A percentile compares a stretch with the other conserved stretches of the same genome.
Evolutionary conservation across 2,888 invertebrate genomes (phyloP).

Genomic region (Ctena decussata): DNA sequence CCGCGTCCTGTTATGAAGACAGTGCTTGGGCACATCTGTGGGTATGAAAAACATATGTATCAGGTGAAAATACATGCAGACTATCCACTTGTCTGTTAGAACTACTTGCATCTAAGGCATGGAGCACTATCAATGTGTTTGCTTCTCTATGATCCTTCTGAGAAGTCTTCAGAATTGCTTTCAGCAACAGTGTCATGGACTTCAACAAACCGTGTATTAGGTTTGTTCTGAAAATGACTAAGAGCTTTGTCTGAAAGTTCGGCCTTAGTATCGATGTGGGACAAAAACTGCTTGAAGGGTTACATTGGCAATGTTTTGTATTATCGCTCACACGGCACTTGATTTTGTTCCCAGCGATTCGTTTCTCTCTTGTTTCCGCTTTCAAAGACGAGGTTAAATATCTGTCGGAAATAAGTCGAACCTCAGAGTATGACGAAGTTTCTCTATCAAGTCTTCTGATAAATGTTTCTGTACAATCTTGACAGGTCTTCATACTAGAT

Average conservation of each 20-base stretch:
- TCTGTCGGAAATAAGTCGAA: not conserved
- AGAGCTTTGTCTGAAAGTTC: slow-evolving; percentile 5
- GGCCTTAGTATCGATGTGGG: not conserved
- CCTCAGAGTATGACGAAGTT: not conserved
- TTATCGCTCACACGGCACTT: not conserved
- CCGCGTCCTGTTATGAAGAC: slow-evolving; percentile 8
- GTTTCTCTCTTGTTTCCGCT: not conserved
- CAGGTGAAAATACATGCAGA: not conserved
- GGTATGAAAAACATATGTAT: not conserved
- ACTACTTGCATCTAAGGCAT: not conserved
- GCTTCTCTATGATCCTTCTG: not conserved
- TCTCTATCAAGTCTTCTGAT: not conserved
- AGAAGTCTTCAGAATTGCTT: not conserved
- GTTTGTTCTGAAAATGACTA: not conserved
- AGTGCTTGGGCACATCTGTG: not conserved
- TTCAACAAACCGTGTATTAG: not conserved
- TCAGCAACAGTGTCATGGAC: not conserved
- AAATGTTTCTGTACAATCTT: not conserved
- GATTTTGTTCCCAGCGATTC: not conserved
- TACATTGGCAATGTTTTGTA: slow-evolving; percentile 4
- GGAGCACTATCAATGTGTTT: not conserved
- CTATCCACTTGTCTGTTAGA: not conserved
- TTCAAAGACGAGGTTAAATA: not conserved
- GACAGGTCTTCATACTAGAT: not conserved
- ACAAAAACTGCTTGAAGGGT: not conserved